Evolutionary conservation across 2,113 vertebrate species (phyloP).

Genomic region (Mugil cephalus): DNA sequence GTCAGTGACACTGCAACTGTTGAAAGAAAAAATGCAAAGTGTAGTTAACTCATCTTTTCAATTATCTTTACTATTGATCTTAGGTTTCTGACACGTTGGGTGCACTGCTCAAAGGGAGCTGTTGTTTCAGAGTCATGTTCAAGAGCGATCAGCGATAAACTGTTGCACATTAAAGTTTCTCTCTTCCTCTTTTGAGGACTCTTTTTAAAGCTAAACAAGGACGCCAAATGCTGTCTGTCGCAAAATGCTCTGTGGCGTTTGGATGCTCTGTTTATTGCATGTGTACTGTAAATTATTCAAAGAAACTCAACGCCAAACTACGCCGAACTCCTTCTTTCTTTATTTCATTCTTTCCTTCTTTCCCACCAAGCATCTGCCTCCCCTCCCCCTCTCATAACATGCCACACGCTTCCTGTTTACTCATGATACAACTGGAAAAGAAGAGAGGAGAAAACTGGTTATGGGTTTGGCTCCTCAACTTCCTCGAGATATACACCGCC

Average conservation of each 20-base stretch:
- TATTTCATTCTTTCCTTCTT: constrained; percentile 1
- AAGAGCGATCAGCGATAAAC: constrained; percentile 43
- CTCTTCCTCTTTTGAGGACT: constrained; percentile 54
- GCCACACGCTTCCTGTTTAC: constrained; percentile 83
- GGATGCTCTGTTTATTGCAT: constrained; percentile 4
- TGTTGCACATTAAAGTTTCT: constrained; percentile 41
- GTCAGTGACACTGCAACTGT: constrained; percentile 6
- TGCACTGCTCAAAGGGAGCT: constrained; percentile 19
- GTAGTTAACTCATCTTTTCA: constrained; percentile 26
- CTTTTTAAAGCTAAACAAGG: constrained; percentile 53
- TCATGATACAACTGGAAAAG: constrained; percentile 73
- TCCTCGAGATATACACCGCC: constrained; percentile 26
- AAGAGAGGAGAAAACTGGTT: constrained; percentile 45
- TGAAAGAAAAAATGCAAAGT: not conserved
- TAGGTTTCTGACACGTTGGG: constrained; percentile 6
- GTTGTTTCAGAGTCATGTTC: constrained; percentile 41
- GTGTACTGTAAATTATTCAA: not conserved
- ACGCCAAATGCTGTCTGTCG: constrained; percentile 32
- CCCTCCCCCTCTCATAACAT: constrained; percentile 67
- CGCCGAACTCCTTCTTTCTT: not conserved
- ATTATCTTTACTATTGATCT: constrained; percentile 27
- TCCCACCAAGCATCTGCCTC: constrained; percentile 22
- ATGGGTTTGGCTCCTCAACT: constrained; percentile 45
- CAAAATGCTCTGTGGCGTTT: constrained; percentile 9
- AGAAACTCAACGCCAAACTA: not conserved